Conservation (phyloP, 2,113 vertebrate genomes). For the Ailurus styani region DNA sequence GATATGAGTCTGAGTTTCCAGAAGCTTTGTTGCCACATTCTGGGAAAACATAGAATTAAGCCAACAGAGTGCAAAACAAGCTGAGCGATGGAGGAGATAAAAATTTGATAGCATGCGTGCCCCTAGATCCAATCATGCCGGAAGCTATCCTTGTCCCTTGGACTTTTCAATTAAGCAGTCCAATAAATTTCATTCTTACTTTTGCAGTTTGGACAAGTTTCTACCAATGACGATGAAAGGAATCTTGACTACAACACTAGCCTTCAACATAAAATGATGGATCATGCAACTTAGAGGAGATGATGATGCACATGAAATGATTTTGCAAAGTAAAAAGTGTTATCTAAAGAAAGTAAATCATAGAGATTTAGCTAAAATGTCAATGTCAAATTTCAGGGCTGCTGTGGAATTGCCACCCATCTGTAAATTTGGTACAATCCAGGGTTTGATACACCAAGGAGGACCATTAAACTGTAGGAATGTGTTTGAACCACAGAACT, state of each 20-base stretch:
- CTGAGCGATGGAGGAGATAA: background rate
- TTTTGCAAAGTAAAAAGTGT: background rate
- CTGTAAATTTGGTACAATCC: background rate
- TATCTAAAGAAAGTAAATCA: background rate
- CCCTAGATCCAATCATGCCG: background rate
- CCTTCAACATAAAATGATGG: background rate
- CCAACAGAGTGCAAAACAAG: background rate
- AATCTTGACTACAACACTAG: background rate
- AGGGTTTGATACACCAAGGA: background rate
- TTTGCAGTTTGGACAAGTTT: background rate
- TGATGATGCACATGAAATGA: background rate
- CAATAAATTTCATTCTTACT: background rate
- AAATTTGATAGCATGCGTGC: background rate
- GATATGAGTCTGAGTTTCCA: background rate
- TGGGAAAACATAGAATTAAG: background rate
- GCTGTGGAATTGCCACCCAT: background rate
- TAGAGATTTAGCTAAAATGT: background rate
- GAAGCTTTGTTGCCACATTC: background rate
- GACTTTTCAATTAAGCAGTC: slow-evolving; percentile 14
- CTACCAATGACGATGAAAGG: background rate
- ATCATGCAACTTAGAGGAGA: background rate
- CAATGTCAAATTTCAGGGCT: background rate
- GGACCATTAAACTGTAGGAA: background rate
- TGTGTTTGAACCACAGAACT: background rate
- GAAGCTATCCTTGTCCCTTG: background rate